Evolutionary conservation across 2,797 vertebrate genomes (phyloP), one percentile per base, ranked within the genome.

Genomic region (Pogonophryne albipinna): DNA sequence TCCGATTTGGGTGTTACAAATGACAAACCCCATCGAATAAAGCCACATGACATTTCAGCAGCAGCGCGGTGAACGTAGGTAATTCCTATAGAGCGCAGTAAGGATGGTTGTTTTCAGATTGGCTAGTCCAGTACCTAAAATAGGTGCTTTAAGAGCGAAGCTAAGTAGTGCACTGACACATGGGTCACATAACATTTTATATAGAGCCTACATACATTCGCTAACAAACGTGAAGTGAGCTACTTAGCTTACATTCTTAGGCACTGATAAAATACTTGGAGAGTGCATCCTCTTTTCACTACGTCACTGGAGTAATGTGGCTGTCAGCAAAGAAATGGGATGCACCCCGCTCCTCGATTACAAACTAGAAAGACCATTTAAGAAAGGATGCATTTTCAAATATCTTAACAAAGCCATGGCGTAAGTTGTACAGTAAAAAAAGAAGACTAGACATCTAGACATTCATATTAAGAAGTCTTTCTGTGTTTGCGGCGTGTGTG

Each of bases 381-480:
- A 78, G 64, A 58, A 68, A 81, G 72, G 84, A 79, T 71, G 85
- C 85, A 66, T 79, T 82, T 76, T 75, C 71, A 82, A 90, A 76
- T 80, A 86, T 81, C 91, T 89, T 79, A 87, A 85, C 90, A 87
- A 80, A 87, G 85, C 91, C 88, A 84, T 6, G 49, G 85, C 66
- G 79, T 78, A 92, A 90, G 85, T 91, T 89, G 82, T 86, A 89
- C 91, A 90, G 87, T 89, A 87, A 87, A 87, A 71, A 76, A 68
- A 88, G 51, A 86, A 84, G 77, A 89, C 69, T 65, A 79, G 74
- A 91, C 85, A 77, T 83, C 74, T 71, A 83, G 88, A 93, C 91
- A 92, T 93, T 94, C 93, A 94, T 93, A 90, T 67, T 92, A 97
- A 96, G 95, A 96, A 95, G 86, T 97, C 95, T 92, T 96, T 96